Percentiles rank a stretch among this genome's conserved stretches.
Evolutionary conservation across 2,113 vertebrate species (phyloP).

Genomic region (Seriola quinqueradiata): DNA sequence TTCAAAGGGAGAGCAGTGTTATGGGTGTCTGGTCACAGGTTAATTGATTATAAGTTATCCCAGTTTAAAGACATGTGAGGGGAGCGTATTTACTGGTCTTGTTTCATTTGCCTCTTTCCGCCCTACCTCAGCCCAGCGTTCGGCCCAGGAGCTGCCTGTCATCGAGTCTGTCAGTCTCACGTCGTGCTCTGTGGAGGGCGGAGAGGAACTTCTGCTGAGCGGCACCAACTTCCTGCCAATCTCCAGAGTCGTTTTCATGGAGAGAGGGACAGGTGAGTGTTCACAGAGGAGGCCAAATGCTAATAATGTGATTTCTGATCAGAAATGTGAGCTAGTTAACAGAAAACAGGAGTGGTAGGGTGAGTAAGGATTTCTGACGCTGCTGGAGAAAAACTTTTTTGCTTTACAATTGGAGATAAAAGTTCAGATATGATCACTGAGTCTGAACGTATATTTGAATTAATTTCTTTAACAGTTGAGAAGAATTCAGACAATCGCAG

Average conservation of each 20-base stretch:
- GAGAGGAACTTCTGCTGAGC: constrained; percentile 89
- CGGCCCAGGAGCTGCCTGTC: constrained; percentile 93
- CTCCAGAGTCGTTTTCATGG: constrained; percentile 92
- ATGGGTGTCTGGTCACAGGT: no score
- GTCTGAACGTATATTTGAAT: no score
- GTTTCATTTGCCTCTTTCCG: neutral
- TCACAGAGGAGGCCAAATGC: neutral
- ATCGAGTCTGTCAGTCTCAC: constrained; percentile 90
- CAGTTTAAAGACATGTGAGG: no score
- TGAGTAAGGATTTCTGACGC: no score
- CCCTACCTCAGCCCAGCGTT: constrained; percentile 89
- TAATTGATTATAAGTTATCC: no score
- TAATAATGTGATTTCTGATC: neutral
- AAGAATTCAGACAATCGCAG: no score
- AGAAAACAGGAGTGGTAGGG: no score
- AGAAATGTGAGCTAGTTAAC: neutral
- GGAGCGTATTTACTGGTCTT: neutral
- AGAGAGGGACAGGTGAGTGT: constrained; percentile 89
- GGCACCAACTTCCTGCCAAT: constrained; percentile 91
- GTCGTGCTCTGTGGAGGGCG: constrained; percentile 89
- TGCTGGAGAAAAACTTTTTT: no score
- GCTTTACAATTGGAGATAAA: no score
- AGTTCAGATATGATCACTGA: no score
- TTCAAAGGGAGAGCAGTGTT: neutral
- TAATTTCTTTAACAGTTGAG: no score